Base-by-base conservation (phyloP, 2,888 invertebrate genomes). In the Pimpla rufipes region DNA sequence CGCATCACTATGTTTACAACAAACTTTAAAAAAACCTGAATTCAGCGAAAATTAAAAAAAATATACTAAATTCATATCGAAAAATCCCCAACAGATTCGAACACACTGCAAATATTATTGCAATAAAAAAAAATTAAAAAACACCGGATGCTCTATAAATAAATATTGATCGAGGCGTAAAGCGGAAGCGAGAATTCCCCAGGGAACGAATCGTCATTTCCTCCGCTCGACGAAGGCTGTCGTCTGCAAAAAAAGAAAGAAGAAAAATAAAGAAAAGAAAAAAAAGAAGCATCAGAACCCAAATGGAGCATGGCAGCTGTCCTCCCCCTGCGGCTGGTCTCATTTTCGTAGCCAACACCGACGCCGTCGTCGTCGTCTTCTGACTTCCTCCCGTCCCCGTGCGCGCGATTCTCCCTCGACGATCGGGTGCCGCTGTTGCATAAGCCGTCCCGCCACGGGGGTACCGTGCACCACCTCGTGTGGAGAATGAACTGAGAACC, bases 401-500 rank as follows among this genome's bases (percentile, higher is more conserved):
- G 80, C 74, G 57, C 21, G 47, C 59, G 70, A 21, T 55, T 68
- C 75, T 74, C 42, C 18, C 67, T 70, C 78, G 62, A 35, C 62
- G 66, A 68, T 67, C 76, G 21, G 76, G 37, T 66, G 64, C 79
- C 71, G 29, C 79, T 75, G 71, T 79, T 84, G 71, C 84, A 77
- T 66, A 76, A 82, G 62, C 76, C 79, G 83, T 87, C 82, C 77
- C 84, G 85, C 88, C 85, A 81, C 86, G 78, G 84, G 88, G 88
- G 21, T 62, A 59, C 73, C 13, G 29, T 23, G 45, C 71, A 29
- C 21, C 23, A 16, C 8, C 62, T 59, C 59, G 74, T 62, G 62
- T 29, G 35, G n/a, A 37, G 62, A 37, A 62, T 45, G 47, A 62
- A 52, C 45, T 8, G 50, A 29, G 45, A 76, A 66, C 62, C 11